Base-by-base conservation (phyloP, 2,888 invertebrate genomes). In the Meganola albula region DNA sequence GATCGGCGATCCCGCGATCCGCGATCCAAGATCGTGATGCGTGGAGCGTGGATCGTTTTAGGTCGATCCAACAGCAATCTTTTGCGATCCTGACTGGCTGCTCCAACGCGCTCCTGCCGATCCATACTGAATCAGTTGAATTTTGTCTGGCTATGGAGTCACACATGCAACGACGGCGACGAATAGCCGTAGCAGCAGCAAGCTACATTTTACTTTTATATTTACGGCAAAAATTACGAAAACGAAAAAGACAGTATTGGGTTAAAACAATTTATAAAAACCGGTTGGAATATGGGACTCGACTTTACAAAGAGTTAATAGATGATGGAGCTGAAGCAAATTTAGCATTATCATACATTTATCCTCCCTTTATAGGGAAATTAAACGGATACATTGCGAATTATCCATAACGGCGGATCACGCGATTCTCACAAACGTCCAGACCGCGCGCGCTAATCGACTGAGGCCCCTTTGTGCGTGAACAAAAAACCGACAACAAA, bases 21-120 rank as follows among this genome's bases (percentile, higher is more conserved):
- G 41, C 37, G 38, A 49, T 49, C 45, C 49, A 44, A 26, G 34
- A 45, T 45, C 48, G 37, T 40, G 41, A 30, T n/a, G n/a, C n/a
- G n/a, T n/a, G n/a, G n/a, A n/a, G n/a, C n/a, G n/a, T n/a, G n/a
- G n/a, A n/a, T n/a, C n/a, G n/a, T n/a, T n/a, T n/a, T n/a, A n/a
- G n/a, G n/a, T n/a, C n/a, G n/a, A n/a, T n/a, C n/a, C n/a, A n/a
- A n/a, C n/a, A n/a, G n/a, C n/a, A n/a, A n/a, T n/a, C n/a, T n/a
- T n/a, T n/a, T n/a, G n/a, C n/a, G n/a, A n/a, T n/a, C n/a, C n/a
- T n/a, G n/a, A n/a, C n/a, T n/a, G n/a, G n/a, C 16, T 18, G 18
- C 18, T 10, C 11, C 16, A 18, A 27, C 11, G 11, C 24, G 29
- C 34, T 39, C 40, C 40, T 27, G 27, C 24, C 36, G 40, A 40